Evolutionary conservation across 2,888 invertebrate genomes (phyloP), one percentile per base, ranked within the genome.

Genomic region (Leptinotarsa tumamoca): DNA sequence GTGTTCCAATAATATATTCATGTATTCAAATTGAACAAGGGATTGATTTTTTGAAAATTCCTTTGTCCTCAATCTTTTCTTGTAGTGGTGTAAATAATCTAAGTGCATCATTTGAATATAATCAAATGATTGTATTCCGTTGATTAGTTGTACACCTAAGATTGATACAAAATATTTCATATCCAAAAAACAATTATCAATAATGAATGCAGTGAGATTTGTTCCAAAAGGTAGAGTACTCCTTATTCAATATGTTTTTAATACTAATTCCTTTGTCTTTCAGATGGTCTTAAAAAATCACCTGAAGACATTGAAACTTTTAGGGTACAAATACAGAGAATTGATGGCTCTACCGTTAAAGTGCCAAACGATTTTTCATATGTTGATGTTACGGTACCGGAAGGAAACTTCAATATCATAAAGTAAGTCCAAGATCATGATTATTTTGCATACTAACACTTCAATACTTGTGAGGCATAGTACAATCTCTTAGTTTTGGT

Each of bases 331-430:
- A 84, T 88, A 71, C 86, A 87, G 75, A 85, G 85, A 78, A 87
- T 87, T 43, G 88, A 88, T 80, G 88, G 88, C 4, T 84, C 87
- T 3, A 83, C 87, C 17, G 81, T 87, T 7, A 85, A 83, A 72
- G 69, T 84, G 58, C 83, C 85, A 4, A 78, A 80, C 67, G 85
- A 87, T 80, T 78, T 80, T n/a, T 82, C 85, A 1, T 86, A 84
- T 78, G 77, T 87, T 67, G 87, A 87, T 79, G 82, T 88, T 50
- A 86, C 84, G 14, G 83, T 87, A 78, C 86, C 87, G 54, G 87
- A 88, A 82, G 87, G 84, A 68, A 87, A 87, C 77, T 87, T 84
- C 79, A 78, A 82, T 50, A 79, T 87, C 67, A 81, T 87, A 72
- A 84, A 82, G 87, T 88, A 83, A 85, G 87, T 83, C 54, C 17